Base-by-base conservation (phyloP, 2,888 invertebrate genomes). In the Lampropteryx suffumata region DNA sequence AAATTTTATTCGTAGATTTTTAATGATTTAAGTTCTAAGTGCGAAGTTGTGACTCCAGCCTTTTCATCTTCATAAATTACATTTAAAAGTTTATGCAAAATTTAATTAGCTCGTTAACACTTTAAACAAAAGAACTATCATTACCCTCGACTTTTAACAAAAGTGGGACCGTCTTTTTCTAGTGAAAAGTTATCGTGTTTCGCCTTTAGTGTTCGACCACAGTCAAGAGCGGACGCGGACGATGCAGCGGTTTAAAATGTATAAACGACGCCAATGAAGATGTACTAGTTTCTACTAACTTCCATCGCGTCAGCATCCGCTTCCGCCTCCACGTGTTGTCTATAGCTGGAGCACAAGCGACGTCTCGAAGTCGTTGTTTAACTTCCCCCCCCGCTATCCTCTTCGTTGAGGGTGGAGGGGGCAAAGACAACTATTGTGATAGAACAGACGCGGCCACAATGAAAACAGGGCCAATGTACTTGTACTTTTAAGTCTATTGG, bases 301-400 rank as follows among this genome's bases (percentile, higher is more conserved):
- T 24, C 1, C 6, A 24, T 7, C 30, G 21, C 13, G 33, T 42
- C 33, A 32, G 41, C 32, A 3, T 4, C 8, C 10, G 27, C 27
- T 26, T 36, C 12, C 34, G 14, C 17, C 13, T 37, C 27, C 42
- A 33, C 33, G 1, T 24, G 10, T 27, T 2, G 8, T 3, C 10
- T 3, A 10, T 2, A 3, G 13, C 42, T 13, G 1, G 8, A 9
- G 33, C 27, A 4, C 32, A 32, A 42, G 36, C 36, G 30, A 40
- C 51, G 49, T 57, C 61, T 58, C 49, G 47, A 47, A 58, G 50
- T 21, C 58, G 50, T 58, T 61, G 56, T 61, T 58, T 61, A 57
- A 56, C 55, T 61, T 51, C 50, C 53, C 48, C 58, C 28, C 28
- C 32, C 28, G 5, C 21, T 21, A 21, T 7, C 27, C 41, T 24